A percentile compares a stretch with the other conserved stretches of the same genome.
Evolutionary conservation across 2,113 vertebrate species (phyloP).

Genomic region (Rostratula benghalensis): DNA sequence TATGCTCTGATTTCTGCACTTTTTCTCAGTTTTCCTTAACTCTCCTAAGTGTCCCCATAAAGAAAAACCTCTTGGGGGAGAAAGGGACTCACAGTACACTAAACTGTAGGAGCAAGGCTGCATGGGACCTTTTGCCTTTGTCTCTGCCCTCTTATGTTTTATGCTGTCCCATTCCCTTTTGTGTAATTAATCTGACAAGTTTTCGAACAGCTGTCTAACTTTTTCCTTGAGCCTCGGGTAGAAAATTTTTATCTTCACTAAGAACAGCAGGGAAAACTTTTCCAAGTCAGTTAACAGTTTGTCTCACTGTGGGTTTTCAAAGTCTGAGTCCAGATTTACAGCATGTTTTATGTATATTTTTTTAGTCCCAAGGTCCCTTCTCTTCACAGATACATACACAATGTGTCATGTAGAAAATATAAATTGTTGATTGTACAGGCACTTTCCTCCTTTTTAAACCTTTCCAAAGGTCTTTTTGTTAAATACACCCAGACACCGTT

Average conservation of each 20-base stretch:
- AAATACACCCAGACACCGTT: slow-evolving; percentile 85
- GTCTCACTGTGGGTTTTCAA: slow-evolving; percentile 58
- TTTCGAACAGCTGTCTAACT: slow-evolving; percentile 44
- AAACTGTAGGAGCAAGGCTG: not conserved
- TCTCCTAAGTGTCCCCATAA: not conserved
- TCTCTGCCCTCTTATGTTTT: not conserved
- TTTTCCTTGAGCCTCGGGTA: not conserved
- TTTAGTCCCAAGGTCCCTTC: slow-evolving; percentile 74
- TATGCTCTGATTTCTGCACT: not conserved
- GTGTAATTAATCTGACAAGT: slow-evolving; percentile 50
- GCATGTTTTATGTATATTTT: slow-evolving; percentile 80
- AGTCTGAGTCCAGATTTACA: slow-evolving; percentile 76
- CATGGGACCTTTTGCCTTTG: not conserved
- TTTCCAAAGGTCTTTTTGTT: slow-evolving; percentile 85
- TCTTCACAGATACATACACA: slow-evolving; percentile 82
- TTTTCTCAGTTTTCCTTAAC: not conserved
- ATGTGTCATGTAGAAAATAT: slow-evolving; percentile 84
- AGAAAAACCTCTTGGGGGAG: not conserved
- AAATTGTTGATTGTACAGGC: slow-evolving; percentile 83
- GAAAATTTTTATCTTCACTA: not conserved
- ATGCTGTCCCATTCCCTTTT: not conserved
- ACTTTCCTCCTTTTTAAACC: slow-evolving; percentile 83
- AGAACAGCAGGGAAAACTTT: slow-evolving; percentile 54
- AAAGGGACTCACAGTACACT: not conserved
- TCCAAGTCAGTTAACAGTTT: slow-evolving; percentile 63